Percentiles rank a stretch among this genome's conserved stretches.
Conservation (phyloP, 53 echinoderm and acorn worm species). For the Arbacia lixula region DNA sequence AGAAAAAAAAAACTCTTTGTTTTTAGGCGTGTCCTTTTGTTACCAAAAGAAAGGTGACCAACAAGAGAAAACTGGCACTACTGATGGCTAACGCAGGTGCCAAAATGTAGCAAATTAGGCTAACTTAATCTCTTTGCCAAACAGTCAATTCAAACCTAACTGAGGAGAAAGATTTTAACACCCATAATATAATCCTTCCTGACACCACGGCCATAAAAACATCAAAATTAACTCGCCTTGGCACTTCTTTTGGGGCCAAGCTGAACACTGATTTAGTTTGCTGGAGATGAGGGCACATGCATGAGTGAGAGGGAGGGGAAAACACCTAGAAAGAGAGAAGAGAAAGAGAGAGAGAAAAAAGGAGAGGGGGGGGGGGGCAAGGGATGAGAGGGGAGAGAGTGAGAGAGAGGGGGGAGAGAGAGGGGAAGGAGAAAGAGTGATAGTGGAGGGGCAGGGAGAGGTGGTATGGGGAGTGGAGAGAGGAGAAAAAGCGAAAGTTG, state of each 20-base stretch:
- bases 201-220: slow-evolving; percentile 9
- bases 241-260: background rate
- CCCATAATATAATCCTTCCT: slow-evolving; percentile 1
- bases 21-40: too few species aligned
- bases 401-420: background rate
- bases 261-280: background rate
- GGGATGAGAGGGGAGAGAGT: background rate
- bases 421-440: background rate
- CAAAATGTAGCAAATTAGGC: slow-evolving; percentile 38
- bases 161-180: too few species aligned
- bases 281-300: background rate
- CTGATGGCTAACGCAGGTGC: background rate
- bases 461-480: background rate
- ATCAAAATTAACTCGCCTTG: slow-evolving; percentile 6
- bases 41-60: too few species aligned
- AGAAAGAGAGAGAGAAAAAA: background rate
- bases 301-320: background rate
- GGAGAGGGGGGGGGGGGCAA: background rate
- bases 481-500: background rate
- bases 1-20: too few species aligned
- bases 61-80: too few species aligned
- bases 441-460: background rate
- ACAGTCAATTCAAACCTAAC: slow-evolving; percentile 2
- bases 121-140: slow-evolving; percentile 21
- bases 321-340: background rate